A percentile compares a stretch with the other conserved stretches of the same genome.
phyloP scores from a whole-genome alignment of 2,113 vertebrate species.

The Scomber japonicus region DNA sequence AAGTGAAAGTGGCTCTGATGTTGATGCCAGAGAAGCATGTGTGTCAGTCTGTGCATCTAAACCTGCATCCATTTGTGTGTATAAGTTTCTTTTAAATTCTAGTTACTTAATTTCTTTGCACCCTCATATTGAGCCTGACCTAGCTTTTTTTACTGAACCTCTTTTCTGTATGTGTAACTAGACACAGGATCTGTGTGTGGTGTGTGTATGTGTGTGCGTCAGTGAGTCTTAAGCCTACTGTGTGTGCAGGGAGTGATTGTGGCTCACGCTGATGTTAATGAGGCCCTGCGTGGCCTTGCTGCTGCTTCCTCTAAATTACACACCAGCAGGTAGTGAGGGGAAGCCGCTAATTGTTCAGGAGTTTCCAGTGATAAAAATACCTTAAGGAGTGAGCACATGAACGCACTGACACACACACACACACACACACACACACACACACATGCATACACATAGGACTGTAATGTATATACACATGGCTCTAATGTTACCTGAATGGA shows the following conservation, averaged over 20 bases:
- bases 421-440: background rate
- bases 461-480: background rate
- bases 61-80: background rate
- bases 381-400: constrained; percentile 6
- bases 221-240: constrained; percentile 12
- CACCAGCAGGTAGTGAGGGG: constrained; percentile 54
- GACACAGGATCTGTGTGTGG: background rate
- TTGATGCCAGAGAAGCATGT: background rate
- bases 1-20: background rate
- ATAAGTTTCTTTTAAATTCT: constrained; percentile 2
- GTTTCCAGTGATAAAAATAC: constrained; percentile 71
- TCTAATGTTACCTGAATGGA: no score
- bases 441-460: background rate
- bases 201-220: background rate
- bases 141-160: background rate
- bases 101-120: background rate
- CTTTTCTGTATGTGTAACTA: background rate
- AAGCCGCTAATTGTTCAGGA: constrained; percentile 63
- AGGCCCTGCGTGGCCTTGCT: constrained; percentile 49
- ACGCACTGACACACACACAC: background rate
- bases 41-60: background rate
- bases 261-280: constrained; percentile 55
- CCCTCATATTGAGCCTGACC: background rate
- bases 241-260: constrained; percentile 33
- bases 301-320: constrained; percentile 70